Base-by-base conservation (phyloP, 1,140 invertebrate species). In the Atta cephalotes region DNA sequence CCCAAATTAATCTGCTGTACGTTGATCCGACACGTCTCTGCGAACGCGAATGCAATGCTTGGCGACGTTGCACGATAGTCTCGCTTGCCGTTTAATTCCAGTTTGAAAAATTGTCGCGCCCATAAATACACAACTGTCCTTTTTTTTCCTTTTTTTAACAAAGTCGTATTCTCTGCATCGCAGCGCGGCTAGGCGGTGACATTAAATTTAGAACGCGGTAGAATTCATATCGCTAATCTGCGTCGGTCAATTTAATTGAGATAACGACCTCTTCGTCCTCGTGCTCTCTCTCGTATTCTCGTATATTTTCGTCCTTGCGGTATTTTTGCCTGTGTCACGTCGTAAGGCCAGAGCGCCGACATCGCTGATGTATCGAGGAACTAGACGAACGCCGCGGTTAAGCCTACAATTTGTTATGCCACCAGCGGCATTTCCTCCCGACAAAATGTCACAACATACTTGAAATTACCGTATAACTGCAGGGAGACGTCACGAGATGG, bases 171-270 rank as follows among this genome's bases (percentile, higher is more conserved):
- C 72, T 78, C 18, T 28, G 9, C 35, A 49, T 28, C 58, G 12
- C 53, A 18, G 10, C 65, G 31, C 65, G 9, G 4, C 65, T 31
- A 45, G 51, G 14, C 3, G 21, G n/a, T 51, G 39, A 31, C 16
- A 82, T 88, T 88, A 90, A 88, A 90, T 90, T 88, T 90, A 90
- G 86, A 88, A 72, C 65, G 31, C 51, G 53, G 28, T n/a, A 39
- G 56, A 65, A 78, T 89, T 89, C 81, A 82, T 82, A 86, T 88
- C 78, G 58, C 81, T 90, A 90, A 90, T 90, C 86, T 66, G 71
- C n/a, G 86, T 86, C 86, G 25, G 45, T 88, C 65, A 60, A 63
- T 90, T 45, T 88, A 86, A 90, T 90, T 90, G 88, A 90, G 77
- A 65, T 77, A 63, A 86, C 65, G 65, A 62, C 45, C 58, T 60